Evolutionary conservation across 2,113 vertebrate species (phyloP).

Genomic region (Hippocampus abdominalis): DNA sequence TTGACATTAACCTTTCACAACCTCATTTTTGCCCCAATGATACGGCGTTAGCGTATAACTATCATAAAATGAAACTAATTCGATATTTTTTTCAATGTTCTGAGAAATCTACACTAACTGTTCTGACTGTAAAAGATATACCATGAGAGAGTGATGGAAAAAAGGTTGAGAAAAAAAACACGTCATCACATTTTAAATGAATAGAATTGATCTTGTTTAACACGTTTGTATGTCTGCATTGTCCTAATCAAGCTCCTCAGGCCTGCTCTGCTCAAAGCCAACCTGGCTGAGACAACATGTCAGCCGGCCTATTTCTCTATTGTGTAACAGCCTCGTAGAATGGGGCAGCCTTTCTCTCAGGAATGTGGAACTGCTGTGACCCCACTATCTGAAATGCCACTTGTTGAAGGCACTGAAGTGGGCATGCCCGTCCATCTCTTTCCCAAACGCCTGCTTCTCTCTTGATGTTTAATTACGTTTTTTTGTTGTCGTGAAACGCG

Average conservation of each 20-base stretch:
- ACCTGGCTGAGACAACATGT: constrained; percentile 15
- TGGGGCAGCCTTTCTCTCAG: constrained; percentile 35
- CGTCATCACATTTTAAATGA: background rate
- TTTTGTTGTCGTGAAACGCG: constrained; percentile 32
- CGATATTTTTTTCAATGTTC: too few relatives aligned
- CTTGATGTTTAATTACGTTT: constrained; percentile 63
- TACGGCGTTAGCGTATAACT: too few relatives aligned
- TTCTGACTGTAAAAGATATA: background rate
- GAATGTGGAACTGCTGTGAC: constrained; percentile 49
- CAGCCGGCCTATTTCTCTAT: constrained; percentile 18
- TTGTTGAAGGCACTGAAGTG: constrained; percentile 23
- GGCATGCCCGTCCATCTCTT: constrained; percentile 3
- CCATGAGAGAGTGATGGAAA: background rate
- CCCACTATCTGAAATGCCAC: constrained; percentile 25
- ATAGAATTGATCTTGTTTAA: background rate
- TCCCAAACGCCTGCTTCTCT: background rate
- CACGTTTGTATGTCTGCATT: background rate
- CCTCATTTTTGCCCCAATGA: too few relatives aligned
- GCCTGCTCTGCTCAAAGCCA: background rate
- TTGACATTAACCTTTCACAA: too few relatives aligned
- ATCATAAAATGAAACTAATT: too few relatives aligned
- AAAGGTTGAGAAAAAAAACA: background rate
- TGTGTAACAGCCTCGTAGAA: constrained; percentile 38
- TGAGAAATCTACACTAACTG: background rate
- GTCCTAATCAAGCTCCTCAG: background rate